phyloP scores from a whole-genome alignment of 2,797 vertebrate species.

The Novumbra hubbsi region DNA sequence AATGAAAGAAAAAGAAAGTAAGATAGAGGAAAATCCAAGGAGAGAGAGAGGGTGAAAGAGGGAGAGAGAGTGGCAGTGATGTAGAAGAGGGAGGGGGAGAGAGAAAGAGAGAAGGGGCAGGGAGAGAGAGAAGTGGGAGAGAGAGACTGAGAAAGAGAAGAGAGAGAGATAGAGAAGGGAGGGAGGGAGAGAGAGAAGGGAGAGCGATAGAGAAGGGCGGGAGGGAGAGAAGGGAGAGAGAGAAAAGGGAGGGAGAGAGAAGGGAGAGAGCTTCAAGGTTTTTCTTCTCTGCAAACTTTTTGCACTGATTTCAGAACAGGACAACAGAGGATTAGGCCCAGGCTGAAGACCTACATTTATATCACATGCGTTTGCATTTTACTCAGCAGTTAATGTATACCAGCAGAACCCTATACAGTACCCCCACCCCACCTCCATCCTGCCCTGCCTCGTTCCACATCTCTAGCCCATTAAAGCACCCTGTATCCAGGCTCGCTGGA shows the following conservation, averaged over 20 bases:
- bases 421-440: not conserved
- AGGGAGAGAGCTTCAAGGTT: not conserved
- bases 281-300: not conserved
- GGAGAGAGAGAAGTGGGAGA: no score
- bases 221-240: no score
- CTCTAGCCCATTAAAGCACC: conserved; percentile 59
- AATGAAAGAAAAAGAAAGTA: not conserved
- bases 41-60: not conserved
- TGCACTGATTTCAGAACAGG: not conserved
- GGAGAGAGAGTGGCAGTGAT: not conserved
- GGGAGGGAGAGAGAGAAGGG: no score
- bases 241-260: not conserved
- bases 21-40: not conserved
- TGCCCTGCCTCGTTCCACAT: not conserved
- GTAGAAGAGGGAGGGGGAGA: no score
- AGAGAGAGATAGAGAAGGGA: no score
- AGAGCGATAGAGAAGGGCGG: no score
- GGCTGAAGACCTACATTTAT: not conserved
- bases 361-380: no score
- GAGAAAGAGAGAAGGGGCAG: no score
- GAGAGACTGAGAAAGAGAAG: no score
- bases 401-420: not conserved
- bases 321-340: not conserved
- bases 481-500: conserved; percentile 45
- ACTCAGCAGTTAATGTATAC: not conserved